Conservation (phyloP, 2,888 invertebrate genomes). For the Euclidia mi region DNA sequence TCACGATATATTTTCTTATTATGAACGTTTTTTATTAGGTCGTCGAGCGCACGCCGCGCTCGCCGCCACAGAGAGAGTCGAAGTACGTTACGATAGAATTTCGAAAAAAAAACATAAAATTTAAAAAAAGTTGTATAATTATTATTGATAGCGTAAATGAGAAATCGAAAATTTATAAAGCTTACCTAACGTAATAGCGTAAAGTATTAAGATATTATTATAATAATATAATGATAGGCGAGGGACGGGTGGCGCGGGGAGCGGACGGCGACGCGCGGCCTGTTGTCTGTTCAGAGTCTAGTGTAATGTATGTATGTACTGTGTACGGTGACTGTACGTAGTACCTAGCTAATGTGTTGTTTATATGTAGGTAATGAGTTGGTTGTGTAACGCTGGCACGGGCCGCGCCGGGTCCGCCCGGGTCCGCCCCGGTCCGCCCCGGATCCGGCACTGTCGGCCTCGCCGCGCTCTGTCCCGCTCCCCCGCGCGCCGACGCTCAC, state of each 20-base stretch:
- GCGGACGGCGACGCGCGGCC: constrained; percentile 74
- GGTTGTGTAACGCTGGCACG: too few relatives aligned
- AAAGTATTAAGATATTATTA: constrained; percentile 89
- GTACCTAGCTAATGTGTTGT: constrained; percentile 64
- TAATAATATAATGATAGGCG: constrained; percentile 79
- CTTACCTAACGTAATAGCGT: constrained; percentile 90
- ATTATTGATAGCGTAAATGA: constrained; percentile 89
- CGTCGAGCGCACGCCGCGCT: constrained; percentile 86
- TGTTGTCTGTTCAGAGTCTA: constrained; percentile 69
- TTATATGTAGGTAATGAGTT: constrained; percentile 27
- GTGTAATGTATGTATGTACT: constrained; percentile 43
- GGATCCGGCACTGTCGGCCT: background rate
- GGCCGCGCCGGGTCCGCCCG: too few relatives aligned
- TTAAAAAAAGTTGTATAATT: constrained; percentile 90
- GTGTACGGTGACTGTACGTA: too few relatives aligned
- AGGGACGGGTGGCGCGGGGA: constrained; percentile 83
- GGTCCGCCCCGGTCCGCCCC: too few relatives aligned
- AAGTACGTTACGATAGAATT: constrained; percentile 89
- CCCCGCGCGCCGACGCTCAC: constrained; percentile 86
- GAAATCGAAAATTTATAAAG: constrained; percentile 90
- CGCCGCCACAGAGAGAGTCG: constrained; percentile 87
- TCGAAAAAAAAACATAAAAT: constrained; percentile 89
- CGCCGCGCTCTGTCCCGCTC: constrained; percentile 62
- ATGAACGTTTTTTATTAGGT: constrained; percentile 91
- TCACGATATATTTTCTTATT: constrained; percentile 92